phyloP scores from a whole-genome alignment of 1,140 invertebrate species.

The Drosophila takahashii region DNA sequence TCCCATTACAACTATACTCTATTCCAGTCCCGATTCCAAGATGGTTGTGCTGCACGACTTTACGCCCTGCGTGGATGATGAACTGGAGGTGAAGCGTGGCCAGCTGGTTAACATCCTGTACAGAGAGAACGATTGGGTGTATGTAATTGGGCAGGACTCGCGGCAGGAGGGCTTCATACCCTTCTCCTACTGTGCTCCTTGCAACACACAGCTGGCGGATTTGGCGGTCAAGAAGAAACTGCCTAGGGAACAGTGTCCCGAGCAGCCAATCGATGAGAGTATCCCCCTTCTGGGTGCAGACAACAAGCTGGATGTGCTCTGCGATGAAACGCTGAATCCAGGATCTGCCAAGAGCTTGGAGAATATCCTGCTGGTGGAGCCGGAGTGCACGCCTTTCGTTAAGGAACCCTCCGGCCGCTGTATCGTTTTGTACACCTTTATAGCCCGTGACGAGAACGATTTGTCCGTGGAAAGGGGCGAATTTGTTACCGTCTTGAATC shows the following conservation, averaged over 20 bases:
- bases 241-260: constrained; percentile 87
- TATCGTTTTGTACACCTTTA: constrained; percentile 96
- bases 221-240: constrained; percentile 94
- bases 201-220: constrained; percentile 91
- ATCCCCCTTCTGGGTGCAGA: constrained; percentile 81
- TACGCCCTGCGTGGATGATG: constrained; percentile 97
- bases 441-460: constrained; percentile 97
- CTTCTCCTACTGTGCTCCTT: constrained; percentile 95
- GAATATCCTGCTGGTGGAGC: constrained; percentile 83
- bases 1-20: not conserved
- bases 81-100: constrained; percentile 90
- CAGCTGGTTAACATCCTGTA: constrained; percentile 96
- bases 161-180: constrained; percentile 97
- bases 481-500: constrained; percentile 97
- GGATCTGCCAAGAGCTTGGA: constrained; percentile 84
- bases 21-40: constrained; percentile 93
- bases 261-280: constrained; percentile 66
- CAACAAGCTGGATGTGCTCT: constrained; percentile 84
- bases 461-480: constrained; percentile 96
- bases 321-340: constrained; percentile 45
- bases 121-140: constrained; percentile 98
- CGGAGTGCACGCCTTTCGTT: constrained; percentile 91
- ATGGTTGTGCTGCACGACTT: constrained; percentile 98
- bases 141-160: constrained; percentile 95
- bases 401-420: constrained; percentile 96